A percentile compares a stretch with the other conserved stretches of the same genome.
phyloP scores from a whole-genome alignment of 2,888 invertebrate species.

The Chalcis sispes region DNA sequence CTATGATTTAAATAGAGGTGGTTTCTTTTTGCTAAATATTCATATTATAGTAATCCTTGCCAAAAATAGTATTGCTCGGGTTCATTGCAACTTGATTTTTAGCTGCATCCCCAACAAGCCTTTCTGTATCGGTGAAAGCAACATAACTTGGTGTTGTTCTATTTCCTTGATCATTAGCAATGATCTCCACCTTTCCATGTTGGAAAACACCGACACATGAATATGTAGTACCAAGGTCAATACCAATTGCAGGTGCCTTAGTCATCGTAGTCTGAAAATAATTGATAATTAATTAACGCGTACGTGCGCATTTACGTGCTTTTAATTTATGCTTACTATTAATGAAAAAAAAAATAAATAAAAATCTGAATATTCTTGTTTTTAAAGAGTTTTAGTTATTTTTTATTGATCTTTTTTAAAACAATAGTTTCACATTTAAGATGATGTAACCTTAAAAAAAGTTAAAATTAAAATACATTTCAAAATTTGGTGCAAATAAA shows the following conservation, averaged over 20 bases:
- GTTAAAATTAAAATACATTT: too few relatives aligned
- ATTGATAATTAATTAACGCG: neutral
- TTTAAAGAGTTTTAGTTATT: too few relatives aligned
- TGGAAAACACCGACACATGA: slow-evolving; percentile 92
- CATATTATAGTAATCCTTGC: slow-evolving; percentile 75
- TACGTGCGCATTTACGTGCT: too few relatives aligned
- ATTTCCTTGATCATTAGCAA: slow-evolving; percentile 93
- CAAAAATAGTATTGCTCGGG: slow-evolving; percentile 90
- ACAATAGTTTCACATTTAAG: too few relatives aligned
- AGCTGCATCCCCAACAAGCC: slow-evolving; percentile 91
- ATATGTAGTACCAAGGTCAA: slow-evolving; percentile 92
- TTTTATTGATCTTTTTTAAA: too few relatives aligned
- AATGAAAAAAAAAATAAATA: too few relatives aligned
- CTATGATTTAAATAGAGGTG: neutral
- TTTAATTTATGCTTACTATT: too few relatives aligned
- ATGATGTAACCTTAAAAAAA: too few relatives aligned
- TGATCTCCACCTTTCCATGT: slow-evolving; percentile 88
- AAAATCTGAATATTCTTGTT: too few relatives aligned
- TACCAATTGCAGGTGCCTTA: slow-evolving; percentile 82
- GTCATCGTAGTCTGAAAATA: slow-evolving; percentile 60
- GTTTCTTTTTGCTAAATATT: neutral
- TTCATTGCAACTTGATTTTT: slow-evolving; percentile 92
- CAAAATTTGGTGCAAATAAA: too few relatives aligned
- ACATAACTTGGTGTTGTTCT: slow-evolving; percentile 92
- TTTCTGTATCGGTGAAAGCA: slow-evolving; percentile 90